Base-by-base conservation (phyloP, 1,140 invertebrate species). In the Drosophila novamexicana region DNA sequence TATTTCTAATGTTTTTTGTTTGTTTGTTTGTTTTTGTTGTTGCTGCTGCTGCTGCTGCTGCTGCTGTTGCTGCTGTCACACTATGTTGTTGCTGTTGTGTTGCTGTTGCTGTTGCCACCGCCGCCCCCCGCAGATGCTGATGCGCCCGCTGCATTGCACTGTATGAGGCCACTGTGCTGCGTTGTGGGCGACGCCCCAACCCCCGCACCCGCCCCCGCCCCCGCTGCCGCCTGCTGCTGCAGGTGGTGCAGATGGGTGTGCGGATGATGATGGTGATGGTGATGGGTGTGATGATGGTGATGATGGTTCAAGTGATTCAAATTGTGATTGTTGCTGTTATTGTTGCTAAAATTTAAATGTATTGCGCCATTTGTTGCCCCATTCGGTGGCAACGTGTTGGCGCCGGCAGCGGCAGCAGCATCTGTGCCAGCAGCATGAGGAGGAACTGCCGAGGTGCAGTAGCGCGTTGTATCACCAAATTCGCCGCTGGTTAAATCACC, bases 261-360 rank as follows among this genome's bases (percentile, higher is more conserved):
- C 18, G 59, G 75, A 29, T 65, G 72, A 59, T 81, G 79, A 7
- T 58, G 67, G 50, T 81, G 79, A 36, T 70, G 80, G 53, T 65
- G 64, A 7, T 64, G 67, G 8, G 53, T 53, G n/a, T 81, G 82
- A 54, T 86, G 81, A 53, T 80, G 70, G 52, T 86, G 76, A 61
- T 79, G 83, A 71, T 86, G 82, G 57, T 83, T 79, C 53, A 79
- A 62, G 49, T 90, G 82, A 74, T 90, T 90, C 63, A 79, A 67
- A 73, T 85, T 79, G 81, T 91, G 83, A 72, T 91, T 90, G 77
- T 89, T 88, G 77, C 88, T 89, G 80, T 89, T 89, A 81, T 91
- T 91, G 78, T 91, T 91, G 77, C 84, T 91, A 83, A 90, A 91
- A 75, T 91, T 90, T 81, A 91, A 83, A 78, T 89, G 80, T 88